Evolutionary conservation across 2,113 vertebrate species (phyloP), one percentile per base, ranked within the genome.

Genomic region (Alosa alosa): DNA sequence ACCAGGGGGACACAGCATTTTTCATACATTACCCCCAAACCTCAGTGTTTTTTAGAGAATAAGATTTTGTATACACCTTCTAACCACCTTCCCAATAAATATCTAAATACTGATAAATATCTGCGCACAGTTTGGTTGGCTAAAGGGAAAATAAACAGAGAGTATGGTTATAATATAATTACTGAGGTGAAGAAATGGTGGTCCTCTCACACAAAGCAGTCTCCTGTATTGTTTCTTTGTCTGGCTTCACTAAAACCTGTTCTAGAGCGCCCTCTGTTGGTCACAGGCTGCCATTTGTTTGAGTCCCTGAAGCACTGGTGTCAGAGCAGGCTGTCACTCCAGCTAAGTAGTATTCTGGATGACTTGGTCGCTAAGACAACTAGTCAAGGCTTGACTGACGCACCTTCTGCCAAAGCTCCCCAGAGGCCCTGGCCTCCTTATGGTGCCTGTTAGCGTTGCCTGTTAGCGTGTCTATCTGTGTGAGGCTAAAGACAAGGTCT

Each of bases 241-340:
- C 72, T 39, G 36, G 72, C 15, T 39, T 78, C 31, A 36, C 36
- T 17, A 4, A 36, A 41, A 17, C 72, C 72, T 78, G 72, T 17
- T 78, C 36, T 39, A 41, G 75, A 84, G 87, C 57, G 85, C 84
- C 87, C 82, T 88, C 87, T 88, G 75, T 75, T 88, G 87, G 85
- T 57, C 68, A 55, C 15, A 81, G 31, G 5, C 25, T 22, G 8
- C 50, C 0, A 10, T 8, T 3, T 3, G n/a, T 15, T 78, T 78
- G 10, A 36, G 1, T 13, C 13, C 72, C 36, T 17, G 31, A 25
- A 78, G 72, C 31, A 39, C 31, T 36, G 31, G 39, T 17, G 25
- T 17, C 36, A 17, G 15, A 39, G 13, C 13, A 78, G 68, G 31
- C 60, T 25, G 64, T 1, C 25, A 68, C 1, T 68, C 31, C 7